Percentiles rank a stretch among this genome's conserved stretches.
phyloP scores from a whole-genome alignment of 2,113 vertebrate species.

The Acanthisitta chloris region DNA sequence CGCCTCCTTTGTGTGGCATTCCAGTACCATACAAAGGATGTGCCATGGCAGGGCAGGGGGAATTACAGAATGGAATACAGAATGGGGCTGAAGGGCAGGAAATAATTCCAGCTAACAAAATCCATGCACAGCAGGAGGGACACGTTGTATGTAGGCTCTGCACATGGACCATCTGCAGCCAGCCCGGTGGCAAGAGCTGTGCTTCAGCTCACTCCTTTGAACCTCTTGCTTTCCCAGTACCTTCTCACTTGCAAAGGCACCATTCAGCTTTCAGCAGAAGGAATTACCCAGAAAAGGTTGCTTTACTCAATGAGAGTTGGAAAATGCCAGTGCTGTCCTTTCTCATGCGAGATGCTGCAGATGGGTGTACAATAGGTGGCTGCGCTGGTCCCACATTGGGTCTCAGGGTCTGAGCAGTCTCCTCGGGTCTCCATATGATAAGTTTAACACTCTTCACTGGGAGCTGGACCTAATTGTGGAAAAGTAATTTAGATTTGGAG shows the following conservation, averaged over 20 bases:
- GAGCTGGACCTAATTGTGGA: background rate
- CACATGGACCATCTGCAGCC: fast-evolving
- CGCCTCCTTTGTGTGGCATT: background rate
- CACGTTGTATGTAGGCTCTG: background rate
- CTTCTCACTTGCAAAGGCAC: background rate
- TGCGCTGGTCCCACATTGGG: fast-evolving
- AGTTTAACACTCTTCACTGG: background rate
- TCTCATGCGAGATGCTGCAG: background rate
- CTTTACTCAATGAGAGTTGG: background rate
- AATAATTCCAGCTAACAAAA: constrained; percentile 24
- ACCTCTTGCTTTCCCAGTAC: background rate
- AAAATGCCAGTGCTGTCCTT: background rate
- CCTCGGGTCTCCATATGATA: background rate
- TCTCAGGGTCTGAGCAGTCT: background rate
- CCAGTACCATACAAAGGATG: background rate
- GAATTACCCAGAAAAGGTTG: background rate
- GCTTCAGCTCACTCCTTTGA: background rate
- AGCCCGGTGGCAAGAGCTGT: background rate
- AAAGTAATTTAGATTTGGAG: background rate
- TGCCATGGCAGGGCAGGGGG: fast-evolving
- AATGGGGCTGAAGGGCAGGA: constrained; percentile 35
- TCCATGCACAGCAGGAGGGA: background rate
- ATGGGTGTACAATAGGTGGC: fast-evolving
- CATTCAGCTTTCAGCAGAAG: background rate
- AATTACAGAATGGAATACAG: background rate